A percentile compares a stretch with the other conserved stretches of the same genome.
Evolutionary conservation across 2,888 invertebrate species (phyloP).

Genomic region (Dexiosoma caninum): DNA sequence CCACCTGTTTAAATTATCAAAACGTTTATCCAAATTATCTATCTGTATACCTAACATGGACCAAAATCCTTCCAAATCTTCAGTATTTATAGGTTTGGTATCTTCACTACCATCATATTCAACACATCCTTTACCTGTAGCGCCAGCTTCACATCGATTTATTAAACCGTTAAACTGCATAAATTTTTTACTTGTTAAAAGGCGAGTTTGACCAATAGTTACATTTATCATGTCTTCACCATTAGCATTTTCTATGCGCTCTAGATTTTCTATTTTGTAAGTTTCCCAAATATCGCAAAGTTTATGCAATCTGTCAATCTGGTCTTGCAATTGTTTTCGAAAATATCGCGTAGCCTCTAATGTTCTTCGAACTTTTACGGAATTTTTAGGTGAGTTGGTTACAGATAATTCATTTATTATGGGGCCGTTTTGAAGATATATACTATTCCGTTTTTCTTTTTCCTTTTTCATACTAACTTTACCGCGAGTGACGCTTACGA

Average conservation of each 20-base stretch:
- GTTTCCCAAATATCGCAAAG: slow-evolving; percentile 79
- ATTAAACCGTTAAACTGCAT: slow-evolving; percentile 83
- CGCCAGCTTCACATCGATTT: slow-evolving; percentile 73
- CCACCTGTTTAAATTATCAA: slow-evolving; percentile 72
- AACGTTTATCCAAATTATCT: slow-evolving; percentile 75
- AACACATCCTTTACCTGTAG: slow-evolving; percentile 57
- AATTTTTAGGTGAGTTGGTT: slow-evolving; percentile 48
- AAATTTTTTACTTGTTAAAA: slow-evolving; percentile 86
- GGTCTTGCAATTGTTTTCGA: slow-evolving; percentile 75
- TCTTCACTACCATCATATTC: slow-evolving; percentile 69
- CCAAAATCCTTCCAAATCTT: slow-evolving; percentile 84
- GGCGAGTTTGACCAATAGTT: slow-evolving; percentile 85
- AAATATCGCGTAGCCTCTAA: slow-evolving; percentile 73
- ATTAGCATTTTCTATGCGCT: slow-evolving; percentile 73
- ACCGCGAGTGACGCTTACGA: slow-evolving; percentile 79
- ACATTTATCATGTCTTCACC: slow-evolving; percentile 81
- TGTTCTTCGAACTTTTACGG: slow-evolving; percentile 63
- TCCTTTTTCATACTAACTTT: slow-evolving; percentile 79
- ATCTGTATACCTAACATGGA: slow-evolving; percentile 82
- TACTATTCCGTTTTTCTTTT: slow-evolving; percentile 72
- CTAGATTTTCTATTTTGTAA: slow-evolving; percentile 71
- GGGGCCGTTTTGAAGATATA: slow-evolving; percentile 66
- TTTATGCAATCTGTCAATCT: slow-evolving; percentile 77
- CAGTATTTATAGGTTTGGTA: slow-evolving; percentile 74
- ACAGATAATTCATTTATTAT: slow-evolving; percentile 18